Conservation (phyloP, 2,797 vertebrate species). For the Notamacropus eugenii region DNA sequence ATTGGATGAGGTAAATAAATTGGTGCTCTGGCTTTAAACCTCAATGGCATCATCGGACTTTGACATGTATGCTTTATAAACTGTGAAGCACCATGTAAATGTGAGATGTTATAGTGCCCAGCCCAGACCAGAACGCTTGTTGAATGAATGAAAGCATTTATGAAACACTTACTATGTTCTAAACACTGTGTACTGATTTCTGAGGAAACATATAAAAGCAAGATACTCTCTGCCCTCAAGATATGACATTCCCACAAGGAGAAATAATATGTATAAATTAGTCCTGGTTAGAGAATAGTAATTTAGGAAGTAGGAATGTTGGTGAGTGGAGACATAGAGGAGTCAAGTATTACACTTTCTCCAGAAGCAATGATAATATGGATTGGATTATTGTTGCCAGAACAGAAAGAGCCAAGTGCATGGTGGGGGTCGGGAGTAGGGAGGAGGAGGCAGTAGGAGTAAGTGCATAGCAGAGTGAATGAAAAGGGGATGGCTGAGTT, state of each 20-base stretch:
- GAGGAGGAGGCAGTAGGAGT: neutral
- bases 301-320: neutral
- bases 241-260: neutral
- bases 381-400: neutral
- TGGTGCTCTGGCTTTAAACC: neutral
- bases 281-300: neutral
- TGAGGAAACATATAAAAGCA: neutral
- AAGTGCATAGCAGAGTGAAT: neutral
- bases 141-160: neutral
- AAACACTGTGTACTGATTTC: neutral
- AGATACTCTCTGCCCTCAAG: neutral
- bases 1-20: neutral
- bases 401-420: neutral
- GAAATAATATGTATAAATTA: neutral
- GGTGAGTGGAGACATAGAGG: neutral
- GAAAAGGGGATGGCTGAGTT: neutral
- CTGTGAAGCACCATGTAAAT: neutral
- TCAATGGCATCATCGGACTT: neutral
- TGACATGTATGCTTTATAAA: neutral
- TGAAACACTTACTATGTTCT: neutral
- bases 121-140: neutral
- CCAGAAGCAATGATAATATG: neutral
- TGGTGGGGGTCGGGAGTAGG: neutral
- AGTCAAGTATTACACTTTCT: neutral
- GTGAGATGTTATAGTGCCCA: neutral